Evolutionary conservation across 1,140 invertebrate genomes (phyloP).

Genomic region (Hypsibius dujardini): DNA sequence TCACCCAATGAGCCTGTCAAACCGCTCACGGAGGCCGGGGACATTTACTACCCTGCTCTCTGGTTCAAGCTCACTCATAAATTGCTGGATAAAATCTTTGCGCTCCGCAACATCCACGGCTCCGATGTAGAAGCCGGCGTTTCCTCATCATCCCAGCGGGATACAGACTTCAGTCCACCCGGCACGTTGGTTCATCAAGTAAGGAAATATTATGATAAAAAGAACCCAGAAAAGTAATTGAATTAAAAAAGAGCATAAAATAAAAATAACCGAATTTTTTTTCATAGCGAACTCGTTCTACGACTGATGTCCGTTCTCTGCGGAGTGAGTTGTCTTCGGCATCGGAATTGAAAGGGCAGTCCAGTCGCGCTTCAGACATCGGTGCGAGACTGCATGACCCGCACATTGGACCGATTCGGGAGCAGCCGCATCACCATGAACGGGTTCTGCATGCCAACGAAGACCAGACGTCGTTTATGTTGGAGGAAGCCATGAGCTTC

Average conservation of each 20-base stretch:
- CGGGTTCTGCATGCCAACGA: slow-evolving; percentile 3
- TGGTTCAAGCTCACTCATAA: slow-evolving; percentile 13
- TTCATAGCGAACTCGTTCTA: not conserved
- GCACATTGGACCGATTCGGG: not conserved
- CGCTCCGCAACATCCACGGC: not conserved
- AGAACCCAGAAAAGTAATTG: no score
- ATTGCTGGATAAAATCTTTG: not conserved
- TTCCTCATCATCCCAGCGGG: slow-evolving; percentile 2
- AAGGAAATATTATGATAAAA: not conserved
- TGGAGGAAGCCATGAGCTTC: slow-evolving; percentile 3
- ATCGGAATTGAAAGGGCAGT: slow-evolving; percentile 11
- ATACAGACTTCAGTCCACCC: slow-evolving; percentile 12
- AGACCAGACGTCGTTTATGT: slow-evolving; percentile 5
- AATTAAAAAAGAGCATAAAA: not conserved
- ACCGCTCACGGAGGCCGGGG: not conserved
- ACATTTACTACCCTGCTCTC: slow-evolving; percentile 7
- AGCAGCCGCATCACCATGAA: not conserved
- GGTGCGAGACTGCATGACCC: not conserved
- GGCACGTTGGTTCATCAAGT: not conserved
- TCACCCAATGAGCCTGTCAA: not conserved
- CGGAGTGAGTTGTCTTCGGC: slow-evolving; percentile 1
- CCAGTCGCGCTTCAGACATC: slow-evolving; percentile 7
- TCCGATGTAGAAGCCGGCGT: slow-evolving; percentile 2
- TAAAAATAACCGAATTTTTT: not conserved
- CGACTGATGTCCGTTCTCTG: not conserved